These are phyloP conservation scores for Schlechtendalia chinensis DNA, from an alignment of 1,140 invertebrate species.

Conservation along the genomic window DNA sequence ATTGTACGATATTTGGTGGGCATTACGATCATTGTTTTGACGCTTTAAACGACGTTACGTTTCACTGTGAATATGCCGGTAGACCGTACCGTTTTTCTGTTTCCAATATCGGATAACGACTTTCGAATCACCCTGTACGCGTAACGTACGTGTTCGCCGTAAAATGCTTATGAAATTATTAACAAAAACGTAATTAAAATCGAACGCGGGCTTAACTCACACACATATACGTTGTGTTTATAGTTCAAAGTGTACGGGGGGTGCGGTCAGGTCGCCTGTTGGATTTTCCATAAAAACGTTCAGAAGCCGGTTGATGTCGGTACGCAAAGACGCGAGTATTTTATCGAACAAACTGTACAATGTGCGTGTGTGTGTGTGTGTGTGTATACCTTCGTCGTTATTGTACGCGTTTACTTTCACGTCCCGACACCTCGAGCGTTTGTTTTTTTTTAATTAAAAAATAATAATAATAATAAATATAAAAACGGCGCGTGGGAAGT, in stretches of 20 bases:
- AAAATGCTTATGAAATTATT: no score
- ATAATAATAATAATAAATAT: neutral
- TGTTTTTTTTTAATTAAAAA: conserved; percentile 13
- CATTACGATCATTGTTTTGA: no score
- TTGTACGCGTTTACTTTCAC: neutral
- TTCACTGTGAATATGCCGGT: no score
- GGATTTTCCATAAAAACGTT: neutral
- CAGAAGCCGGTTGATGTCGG: neutral
- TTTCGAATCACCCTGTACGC: no score
- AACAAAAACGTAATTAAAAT: neutral
- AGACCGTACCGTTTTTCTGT: no score
- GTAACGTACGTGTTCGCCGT: no score
- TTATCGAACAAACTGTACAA: neutral
- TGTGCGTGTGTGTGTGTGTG: neutral
- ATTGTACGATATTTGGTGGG: no score
- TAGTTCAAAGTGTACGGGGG: neutral
- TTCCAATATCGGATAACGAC: no score
- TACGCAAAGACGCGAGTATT: neutral
- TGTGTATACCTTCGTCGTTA: neutral
- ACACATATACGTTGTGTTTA: no score
- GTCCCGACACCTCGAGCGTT: neutral
- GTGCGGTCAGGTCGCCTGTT: neutral
- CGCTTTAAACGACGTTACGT: no score
- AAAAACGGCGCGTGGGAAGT: neutral
- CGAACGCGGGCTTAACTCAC: no score